Base-by-base conservation (phyloP, 2,113 vertebrate species). In the Phainopepla nitens region DNA sequence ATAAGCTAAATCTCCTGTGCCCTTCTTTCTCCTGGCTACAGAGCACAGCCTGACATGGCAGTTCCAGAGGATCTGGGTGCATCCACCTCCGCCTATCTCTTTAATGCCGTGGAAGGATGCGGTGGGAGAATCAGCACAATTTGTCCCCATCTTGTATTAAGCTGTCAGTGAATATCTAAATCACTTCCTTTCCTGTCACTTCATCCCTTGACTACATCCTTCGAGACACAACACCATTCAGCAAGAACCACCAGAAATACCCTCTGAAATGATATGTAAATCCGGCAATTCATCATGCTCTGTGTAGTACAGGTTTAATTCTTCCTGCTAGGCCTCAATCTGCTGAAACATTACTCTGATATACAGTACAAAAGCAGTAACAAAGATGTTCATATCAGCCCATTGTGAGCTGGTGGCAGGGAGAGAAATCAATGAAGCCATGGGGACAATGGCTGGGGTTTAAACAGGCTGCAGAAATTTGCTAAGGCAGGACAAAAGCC, bases 151-250 rank as follows among this genome's bases (percentile, higher is more conserved):
- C 98, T 98, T 98, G 97, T 98, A 99, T 99, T 99, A 99, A 99
- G 99, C 98, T 99, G 99, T 99, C 99, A 99, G 97, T 42, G 97
- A 98, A 98, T 98, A 99, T 99, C 98, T 99, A 99, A 99, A 99
- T 99, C 99, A 99, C 98, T 99, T 98, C 98, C 98, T 98, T 98
- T 99, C 98, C 98, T 98, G 97, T 98, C 98, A 98, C 95, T 98
- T 96, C 96, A 97, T 97, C 98, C 96, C 96, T 96, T 94, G 96
- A 96, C 97, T 98, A 97, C 97, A 98, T 98, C 97, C 98, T 99
- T 98, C 98, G 98, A 98, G 98, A 98, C 98, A 98, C 98, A 97
- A 97, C 98, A 98, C 98, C 97, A 98, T 99, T 99, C 98, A 98
- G 93, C 91, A 93, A 93, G 53, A 96, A 94, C 93, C 97, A 96